Evolutionary conservation across 2,888 invertebrate species (phyloP).

Genomic region (Junonia oenone): DNA sequence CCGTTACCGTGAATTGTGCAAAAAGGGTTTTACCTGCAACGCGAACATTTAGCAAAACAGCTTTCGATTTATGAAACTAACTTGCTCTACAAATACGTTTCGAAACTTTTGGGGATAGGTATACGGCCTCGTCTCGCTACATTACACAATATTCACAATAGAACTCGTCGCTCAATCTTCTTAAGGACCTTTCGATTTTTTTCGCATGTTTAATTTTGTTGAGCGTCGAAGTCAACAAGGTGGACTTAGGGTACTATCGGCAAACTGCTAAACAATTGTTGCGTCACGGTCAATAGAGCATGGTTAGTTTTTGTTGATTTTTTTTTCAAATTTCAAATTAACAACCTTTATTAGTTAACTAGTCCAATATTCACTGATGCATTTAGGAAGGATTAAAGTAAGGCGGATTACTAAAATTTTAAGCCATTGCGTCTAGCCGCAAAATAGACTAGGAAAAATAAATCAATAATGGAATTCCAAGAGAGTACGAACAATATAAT

Average conservation of each 20-base stretch:
- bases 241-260: conserved; percentile 64
- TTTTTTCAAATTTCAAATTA: conserved; percentile 42
- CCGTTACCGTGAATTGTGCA: conserved; percentile 71
- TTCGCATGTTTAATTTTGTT: conserved; percentile 59
- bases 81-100: conserved; percentile 8
- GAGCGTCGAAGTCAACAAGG: conserved; percentile 72
- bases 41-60: conserved; percentile 36
- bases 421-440: conserved; percentile 6
- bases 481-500: neutral
- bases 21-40: conserved; percentile 73
- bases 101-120: conserved; percentile 44
- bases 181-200: conserved; percentile 63
- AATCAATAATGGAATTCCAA: neutral
- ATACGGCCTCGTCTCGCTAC: conserved; percentile 66
- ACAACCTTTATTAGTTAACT: conserved; percentile 52
- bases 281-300: conserved; percentile 75
- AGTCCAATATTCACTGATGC: conserved; percentile 41
- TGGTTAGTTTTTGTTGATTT: conserved; percentile 54
- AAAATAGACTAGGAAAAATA: conserved; percentile 1
- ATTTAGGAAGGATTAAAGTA: conserved; percentile 46
- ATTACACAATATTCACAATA: conserved; percentile 77
- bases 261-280: conserved; percentile 77
- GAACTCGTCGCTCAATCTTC: conserved; percentile 64
- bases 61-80: conserved; percentile 6
- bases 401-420: conserved; percentile 39